Evolutionary conservation across 2,888 invertebrate species (phyloP).

Genomic region (Petrophora chlorosata): DNA sequence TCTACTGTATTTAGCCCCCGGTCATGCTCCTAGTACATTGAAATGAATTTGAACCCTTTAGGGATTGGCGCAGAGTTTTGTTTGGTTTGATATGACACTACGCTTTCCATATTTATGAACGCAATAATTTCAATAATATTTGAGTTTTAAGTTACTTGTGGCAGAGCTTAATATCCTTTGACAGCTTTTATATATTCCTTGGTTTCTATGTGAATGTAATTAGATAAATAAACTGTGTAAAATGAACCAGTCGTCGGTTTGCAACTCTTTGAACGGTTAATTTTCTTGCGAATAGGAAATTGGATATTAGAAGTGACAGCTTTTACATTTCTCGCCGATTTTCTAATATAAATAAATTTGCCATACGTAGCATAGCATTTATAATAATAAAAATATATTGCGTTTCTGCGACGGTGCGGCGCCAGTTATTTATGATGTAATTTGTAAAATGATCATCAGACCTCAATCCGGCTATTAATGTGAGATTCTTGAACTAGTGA

Average conservation of each 20-base stretch:
- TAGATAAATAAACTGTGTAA: conserved; percentile 30
- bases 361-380: background rate
- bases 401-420: no score
- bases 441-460: background rate
- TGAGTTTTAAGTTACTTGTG: background rate
- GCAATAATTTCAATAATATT: conserved; percentile 1
- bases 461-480: background rate
- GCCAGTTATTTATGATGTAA: background rate
- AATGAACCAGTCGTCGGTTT: conserved; percentile 3
- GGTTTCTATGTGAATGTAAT: conserved; percentile 28
- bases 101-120: conserved; percentile 1
- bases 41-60: background rate
- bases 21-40: background rate
- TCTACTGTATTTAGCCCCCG: conserved; percentile 11
- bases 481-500: background rate
- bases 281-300: conserved; percentile 21
- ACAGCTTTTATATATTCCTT: conserved; percentile 1
- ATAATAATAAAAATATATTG: background rate
- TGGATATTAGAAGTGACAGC: conserved; percentile 3
- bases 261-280: conserved; percentile 10
- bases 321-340: background rate
- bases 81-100: background rate
- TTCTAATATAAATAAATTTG: background rate
- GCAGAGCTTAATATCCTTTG: conserved; percentile 11
- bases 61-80: background rate